Evolutionary conservation across 2,113 vertebrate species (phyloP).

Genomic region (Macroglossus sobrinus): DNA sequence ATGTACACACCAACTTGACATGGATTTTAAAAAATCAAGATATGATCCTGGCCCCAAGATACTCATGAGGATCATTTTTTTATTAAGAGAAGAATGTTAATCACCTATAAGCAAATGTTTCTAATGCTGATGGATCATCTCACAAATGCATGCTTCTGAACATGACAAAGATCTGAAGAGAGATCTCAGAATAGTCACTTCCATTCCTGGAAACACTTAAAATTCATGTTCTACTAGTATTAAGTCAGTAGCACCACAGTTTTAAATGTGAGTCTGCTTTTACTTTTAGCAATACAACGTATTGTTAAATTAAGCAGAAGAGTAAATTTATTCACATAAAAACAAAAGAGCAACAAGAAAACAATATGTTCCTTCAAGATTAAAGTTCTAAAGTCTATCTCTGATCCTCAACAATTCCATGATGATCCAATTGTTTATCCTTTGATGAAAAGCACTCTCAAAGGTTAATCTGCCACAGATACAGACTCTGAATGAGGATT

Average conservation of each 20-base stretch:
- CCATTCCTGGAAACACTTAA: neutral
- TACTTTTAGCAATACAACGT: neutral
- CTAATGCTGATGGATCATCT: neutral
- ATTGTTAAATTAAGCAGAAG: neutral
- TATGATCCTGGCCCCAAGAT: slow-evolving; percentile 9
- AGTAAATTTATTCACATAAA: slow-evolving; percentile 23
- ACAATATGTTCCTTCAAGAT: slow-evolving; percentile 26
- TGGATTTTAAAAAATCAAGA: slow-evolving; percentile 50
- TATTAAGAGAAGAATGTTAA: slow-evolving; percentile 34
- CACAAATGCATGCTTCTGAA: slow-evolving; percentile 31
- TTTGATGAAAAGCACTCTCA: slow-evolving; percentile 16
- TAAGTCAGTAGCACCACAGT: neutral
- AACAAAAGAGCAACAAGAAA: slow-evolving; percentile 44
- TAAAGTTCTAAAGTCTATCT: slow-evolving; percentile 16
- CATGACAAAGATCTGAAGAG: slow-evolving; percentile 15
- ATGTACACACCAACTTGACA: neutral
- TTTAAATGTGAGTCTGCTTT: slow-evolving; percentile 22
- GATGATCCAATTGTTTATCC: neutral
- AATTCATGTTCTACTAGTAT: neutral
- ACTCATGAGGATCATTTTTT: neutral
- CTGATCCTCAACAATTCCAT: neutral
- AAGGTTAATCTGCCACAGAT: neutral
- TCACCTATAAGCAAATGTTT: neutral
- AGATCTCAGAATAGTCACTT: slow-evolving; percentile 23
- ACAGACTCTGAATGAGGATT: neutral